Conservation (phyloP, 2,888 invertebrate genomes). For the Galeruca laticollis region DNA sequence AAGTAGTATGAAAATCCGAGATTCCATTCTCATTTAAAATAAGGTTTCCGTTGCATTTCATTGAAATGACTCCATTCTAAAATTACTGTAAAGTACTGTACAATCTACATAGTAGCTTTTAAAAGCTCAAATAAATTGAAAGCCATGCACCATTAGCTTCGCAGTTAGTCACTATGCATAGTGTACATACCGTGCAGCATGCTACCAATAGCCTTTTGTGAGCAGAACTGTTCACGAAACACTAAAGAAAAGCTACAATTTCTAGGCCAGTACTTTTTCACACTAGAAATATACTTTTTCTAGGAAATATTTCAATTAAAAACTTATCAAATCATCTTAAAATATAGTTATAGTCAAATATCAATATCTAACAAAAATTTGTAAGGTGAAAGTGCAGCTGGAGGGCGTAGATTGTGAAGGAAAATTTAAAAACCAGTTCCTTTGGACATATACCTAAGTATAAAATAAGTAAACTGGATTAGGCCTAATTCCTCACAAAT, state of each 20-base stretch:
- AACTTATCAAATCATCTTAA: too few relatives aligned
- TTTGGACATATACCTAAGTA: too few relatives aligned
- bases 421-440: too few relatives aligned
- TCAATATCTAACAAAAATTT: too few relatives aligned
- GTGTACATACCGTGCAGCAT: conserved; percentile 10
- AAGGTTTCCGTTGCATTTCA: conserved; percentile 2
- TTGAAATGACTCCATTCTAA: conserved; percentile 2
- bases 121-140: conserved; percentile 21
- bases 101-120: conserved; percentile 19
- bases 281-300: too few relatives aligned
- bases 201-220: conserved; percentile 9
- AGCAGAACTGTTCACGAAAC: conserved; percentile 6
- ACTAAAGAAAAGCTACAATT: background rate
- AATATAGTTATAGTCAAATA: too few relatives aligned
- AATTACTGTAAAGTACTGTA: conserved; percentile 9
- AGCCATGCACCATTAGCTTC: conserved; percentile 21
- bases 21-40: conserved; percentile 19
- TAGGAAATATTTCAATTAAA: too few relatives aligned
- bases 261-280: conserved; percentile 1
- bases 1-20: background rate
- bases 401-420: too few relatives aligned
- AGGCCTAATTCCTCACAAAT: too few relatives aligned
- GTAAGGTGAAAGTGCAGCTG: too few relatives aligned
- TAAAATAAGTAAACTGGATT: too few relatives aligned
- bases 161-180: conserved; percentile 15